Percentiles rank a stretch among this genome's conserved stretches.
Evolutionary conservation across 2,113 vertebrate genomes (phyloP).

Genomic region (Platycercus adscitus): DNA sequence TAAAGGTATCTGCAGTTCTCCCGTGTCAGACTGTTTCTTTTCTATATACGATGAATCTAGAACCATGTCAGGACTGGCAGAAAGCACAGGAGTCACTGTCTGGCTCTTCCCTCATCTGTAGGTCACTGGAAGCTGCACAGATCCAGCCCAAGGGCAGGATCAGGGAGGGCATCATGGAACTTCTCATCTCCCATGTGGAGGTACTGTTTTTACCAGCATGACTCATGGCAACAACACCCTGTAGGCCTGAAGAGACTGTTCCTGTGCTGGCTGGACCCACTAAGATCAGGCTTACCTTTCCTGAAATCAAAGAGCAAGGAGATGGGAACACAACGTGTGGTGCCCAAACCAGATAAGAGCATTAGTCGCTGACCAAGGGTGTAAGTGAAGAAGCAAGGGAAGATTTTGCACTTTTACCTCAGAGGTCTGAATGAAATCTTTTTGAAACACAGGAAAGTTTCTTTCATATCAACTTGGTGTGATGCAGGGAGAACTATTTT

Average conservation of each 20-base stretch:
- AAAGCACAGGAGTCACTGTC: background rate
- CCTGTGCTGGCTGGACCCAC: background rate
- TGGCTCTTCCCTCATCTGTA: accelerated
- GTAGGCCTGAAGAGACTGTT: background rate
- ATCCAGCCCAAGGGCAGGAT: background rate
- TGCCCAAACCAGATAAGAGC: background rate
- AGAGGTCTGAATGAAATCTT: background rate
- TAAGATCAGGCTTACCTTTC: background rate
- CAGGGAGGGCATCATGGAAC: background rate
- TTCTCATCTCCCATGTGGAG: background rate
- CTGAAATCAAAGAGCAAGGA: background rate
- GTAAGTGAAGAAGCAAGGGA: background rate
- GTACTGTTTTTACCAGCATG: background rate
- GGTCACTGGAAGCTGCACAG: background rate
- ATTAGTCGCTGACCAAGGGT: accelerated
- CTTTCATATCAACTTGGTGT: background rate
- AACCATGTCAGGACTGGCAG: background rate
- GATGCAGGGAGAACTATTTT: background rate
- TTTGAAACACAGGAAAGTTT: background rate
- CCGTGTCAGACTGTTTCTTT: background rate
- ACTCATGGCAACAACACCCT: background rate
- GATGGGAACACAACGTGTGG: accelerated
- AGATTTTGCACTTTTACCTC: background rate
- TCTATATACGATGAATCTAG: background rate
- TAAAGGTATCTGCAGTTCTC: background rate